Evolutionary conservation across 2,797 vertebrate species (phyloP), one percentile per base, ranked within the genome.

Genomic region (Megaceryle alcyon): DNA sequence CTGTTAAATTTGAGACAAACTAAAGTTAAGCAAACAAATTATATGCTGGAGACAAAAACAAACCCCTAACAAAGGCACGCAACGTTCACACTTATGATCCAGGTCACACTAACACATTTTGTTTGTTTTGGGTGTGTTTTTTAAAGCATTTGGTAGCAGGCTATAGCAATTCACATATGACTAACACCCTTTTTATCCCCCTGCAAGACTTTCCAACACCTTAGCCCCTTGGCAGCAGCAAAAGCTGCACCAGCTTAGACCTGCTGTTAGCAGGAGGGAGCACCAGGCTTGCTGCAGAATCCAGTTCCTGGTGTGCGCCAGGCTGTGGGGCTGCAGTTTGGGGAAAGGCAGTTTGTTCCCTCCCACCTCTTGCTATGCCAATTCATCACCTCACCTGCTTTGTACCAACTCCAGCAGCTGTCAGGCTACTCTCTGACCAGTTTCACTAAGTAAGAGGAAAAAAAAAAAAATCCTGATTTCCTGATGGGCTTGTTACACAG

Each of bases 1-100:
- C 88, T 96, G 96, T 86, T 84, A 92, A 88, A 96, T 96, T 88
- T 85, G 90, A 95, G 86, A 60, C 72, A 94, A 94, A 96, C 57
- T 95, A 3, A 77, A 94, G 78, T 88, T 92, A 96, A 93, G 94
- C 88, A 86, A 97, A 95, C 77, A 86, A 92, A 86, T 94, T 92
- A 92, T 1, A 22, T 1, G 5, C 60, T 80, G 44, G 53, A 85
- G 78, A 90, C 60, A 88, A 88, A 92, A 61, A 3, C 82, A 75
- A 93, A 31, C 18, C 43, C 57, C 22, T 70, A 39, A 60, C 23
- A 76, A 63, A 76, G 56, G 35, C 48, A 86, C 56, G 54, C 17
- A 31, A 23, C 22, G 9, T 16, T 56, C 4, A 72, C 44, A 46
- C 48, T 73, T 68, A 51, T 77, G 51, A 79, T 84, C 37, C 22